phyloP scores from a whole-genome alignment of 2,113 vertebrate genomes.

The Periophthalmodon schlosseri region DNA sequence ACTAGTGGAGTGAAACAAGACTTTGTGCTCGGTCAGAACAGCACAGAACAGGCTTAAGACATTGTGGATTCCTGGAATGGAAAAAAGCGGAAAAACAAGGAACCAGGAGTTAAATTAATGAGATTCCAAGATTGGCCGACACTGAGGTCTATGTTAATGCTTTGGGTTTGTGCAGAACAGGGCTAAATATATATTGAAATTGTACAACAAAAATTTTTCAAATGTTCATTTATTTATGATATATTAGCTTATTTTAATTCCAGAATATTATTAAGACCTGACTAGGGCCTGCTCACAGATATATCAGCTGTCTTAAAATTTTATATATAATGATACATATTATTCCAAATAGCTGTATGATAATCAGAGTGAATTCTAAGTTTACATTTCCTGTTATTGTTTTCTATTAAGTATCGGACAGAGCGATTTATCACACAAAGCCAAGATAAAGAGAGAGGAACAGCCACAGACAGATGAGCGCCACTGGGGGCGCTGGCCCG shows the following conservation, averaged over 20 bases:
- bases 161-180: not conserved
- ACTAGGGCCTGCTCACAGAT: not conserved
- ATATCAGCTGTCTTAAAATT: not conserved
- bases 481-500: constrained; percentile 64
- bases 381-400: constrained; percentile 83
- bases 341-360: constrained; percentile 63
- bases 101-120: constrained; percentile 32
- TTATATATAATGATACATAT: constrained; percentile 52
- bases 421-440: constrained; percentile 68
- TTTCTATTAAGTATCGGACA: constrained; percentile 70
- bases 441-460: constrained; percentile 68
- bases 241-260: not conserved
- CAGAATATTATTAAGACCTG: not conserved
- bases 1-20: constrained; percentile 96
- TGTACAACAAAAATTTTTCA: not conserved
- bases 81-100: constrained; percentile 46
- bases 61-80: constrained; percentile 91
- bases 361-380: constrained; percentile 66
- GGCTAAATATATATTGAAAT: not conserved
- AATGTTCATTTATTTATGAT: no score
- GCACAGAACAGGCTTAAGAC: constrained; percentile 96
- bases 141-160: constrained; percentile 4
- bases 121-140: constrained; percentile 39
- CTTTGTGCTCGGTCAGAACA: constrained; percentile 96
- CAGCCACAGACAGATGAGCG: constrained; percentile 64